phyloP scores from a whole-genome alignment of 1,140 invertebrate species.

The Goniozus legneri region DNA sequence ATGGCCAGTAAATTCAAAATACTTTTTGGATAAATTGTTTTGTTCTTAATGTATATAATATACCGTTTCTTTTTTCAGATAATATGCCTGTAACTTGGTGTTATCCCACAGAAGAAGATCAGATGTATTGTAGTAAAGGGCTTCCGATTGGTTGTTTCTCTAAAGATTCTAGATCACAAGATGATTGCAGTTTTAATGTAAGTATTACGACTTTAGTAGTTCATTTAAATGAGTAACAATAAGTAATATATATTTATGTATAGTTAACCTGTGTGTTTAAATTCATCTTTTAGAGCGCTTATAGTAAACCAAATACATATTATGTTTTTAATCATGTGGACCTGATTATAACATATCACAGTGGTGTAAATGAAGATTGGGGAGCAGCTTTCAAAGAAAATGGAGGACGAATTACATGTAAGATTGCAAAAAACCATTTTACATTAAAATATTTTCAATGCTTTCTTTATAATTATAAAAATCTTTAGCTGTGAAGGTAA shows the following conservation, averaged over 20 bases:
- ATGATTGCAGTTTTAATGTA: conserved; percentile 63
- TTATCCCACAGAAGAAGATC: conserved; percentile 73
- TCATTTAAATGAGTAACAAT: background rate
- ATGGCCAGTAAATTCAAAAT: no score
- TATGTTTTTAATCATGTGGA: conserved; percentile 98
- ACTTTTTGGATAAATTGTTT: no score
- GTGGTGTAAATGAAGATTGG: conserved; percentile 81
- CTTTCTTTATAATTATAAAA: conserved; percentile 5
- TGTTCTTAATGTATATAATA: no score
- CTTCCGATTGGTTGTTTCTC: conserved; percentile 98
- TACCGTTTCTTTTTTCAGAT: conserved; percentile 59
- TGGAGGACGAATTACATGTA: conserved; percentile 88
- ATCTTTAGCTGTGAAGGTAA: conserved; percentile 65
- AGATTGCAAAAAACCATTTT: conserved; percentile 7
- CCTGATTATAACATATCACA: conserved; percentile 89
- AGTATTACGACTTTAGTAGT: conserved; percentile 7
- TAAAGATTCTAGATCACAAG: conserved; percentile 56
- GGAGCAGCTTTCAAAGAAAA: conserved; percentile 69
- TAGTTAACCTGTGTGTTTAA: background rate
- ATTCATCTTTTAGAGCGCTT: background rate
- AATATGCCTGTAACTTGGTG: conserved; percentile 99
- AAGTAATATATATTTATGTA: background rate
- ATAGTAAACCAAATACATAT: conserved; percentile 71
- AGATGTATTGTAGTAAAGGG: conserved; percentile 86
- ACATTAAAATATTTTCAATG: background rate